Evolutionary conservation across 1,140 invertebrate genomes (phyloP).

Genomic region (Drosophila virilis): DNA sequence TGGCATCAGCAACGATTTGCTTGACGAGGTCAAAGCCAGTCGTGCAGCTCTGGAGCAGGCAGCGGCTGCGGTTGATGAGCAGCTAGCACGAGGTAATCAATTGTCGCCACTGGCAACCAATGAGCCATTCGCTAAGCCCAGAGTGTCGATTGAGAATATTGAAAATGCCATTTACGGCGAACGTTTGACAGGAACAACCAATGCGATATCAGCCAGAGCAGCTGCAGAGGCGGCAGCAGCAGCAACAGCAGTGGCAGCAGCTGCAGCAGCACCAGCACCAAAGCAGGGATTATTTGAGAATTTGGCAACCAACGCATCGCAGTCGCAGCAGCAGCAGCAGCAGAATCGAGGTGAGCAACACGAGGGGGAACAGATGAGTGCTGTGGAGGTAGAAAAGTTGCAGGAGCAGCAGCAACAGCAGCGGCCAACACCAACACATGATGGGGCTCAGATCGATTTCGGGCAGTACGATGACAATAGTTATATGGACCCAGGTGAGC

Average conservation of each 20-base stretch:
- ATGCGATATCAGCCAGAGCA: conserved; percentile 21
- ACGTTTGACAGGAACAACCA: conserved; percentile 58
- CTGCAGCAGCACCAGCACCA: conserved; percentile 4
- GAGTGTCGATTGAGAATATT: conserved; percentile 83
- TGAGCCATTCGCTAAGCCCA: conserved; percentile 51
- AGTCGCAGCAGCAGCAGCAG: conserved; percentile 24
- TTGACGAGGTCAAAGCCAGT: conserved; percentile 74
- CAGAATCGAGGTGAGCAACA: conserved; percentile 4
- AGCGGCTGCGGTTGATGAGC: conserved; percentile 81
- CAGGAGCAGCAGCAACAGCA: conserved; percentile 28
- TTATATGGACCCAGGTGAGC: conserved; percentile 60
- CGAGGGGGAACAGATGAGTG: conserved; percentile 4
- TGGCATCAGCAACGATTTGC: conserved; percentile 74
- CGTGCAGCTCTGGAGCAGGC: conserved; percentile 63
- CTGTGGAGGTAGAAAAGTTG: conserved; percentile 6
- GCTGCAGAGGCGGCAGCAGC: conserved; percentile 15
- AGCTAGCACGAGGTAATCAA: conserved; percentile 75
- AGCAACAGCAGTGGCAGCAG: conserved; percentile 5
- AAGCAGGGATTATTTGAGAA: conserved; percentile 67
- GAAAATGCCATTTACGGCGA: conserved; percentile 84
- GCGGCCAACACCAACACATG: conserved; percentile 1
- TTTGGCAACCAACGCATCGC: conserved; percentile 52
- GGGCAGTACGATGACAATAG: conserved; percentile 64
- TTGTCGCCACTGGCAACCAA: conserved; percentile 52
- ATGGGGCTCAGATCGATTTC: conserved; percentile 47